These are phyloP conservation scores for Pandion haliaetus DNA, from an alignment of 2,113 vertebrate genomes.

Conservation along the genomic window DNA sequence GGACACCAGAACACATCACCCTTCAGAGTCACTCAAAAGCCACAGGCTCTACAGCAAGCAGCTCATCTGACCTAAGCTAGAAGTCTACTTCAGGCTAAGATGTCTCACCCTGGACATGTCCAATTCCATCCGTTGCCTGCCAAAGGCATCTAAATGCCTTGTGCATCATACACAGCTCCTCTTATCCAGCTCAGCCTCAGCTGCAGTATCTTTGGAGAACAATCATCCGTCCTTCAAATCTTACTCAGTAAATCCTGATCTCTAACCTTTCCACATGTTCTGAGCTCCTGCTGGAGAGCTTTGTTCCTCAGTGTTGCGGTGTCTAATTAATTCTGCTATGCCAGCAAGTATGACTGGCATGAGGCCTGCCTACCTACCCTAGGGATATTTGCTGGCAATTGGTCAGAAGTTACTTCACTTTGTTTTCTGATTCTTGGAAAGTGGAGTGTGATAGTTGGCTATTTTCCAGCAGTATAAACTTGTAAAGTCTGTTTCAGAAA, in stretches of 20 bases:
- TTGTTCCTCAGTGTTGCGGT: background rate
- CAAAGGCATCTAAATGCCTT: background rate
- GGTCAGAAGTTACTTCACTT: background rate
- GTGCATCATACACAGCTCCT: background rate
- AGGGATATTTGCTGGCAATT: background rate
- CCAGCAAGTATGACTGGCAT: background rate
- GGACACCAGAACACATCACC: background rate
- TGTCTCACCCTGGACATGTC: background rate
- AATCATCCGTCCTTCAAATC: background rate
- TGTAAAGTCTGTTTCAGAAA: background rate
- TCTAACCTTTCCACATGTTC: background rate
- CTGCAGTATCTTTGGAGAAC: background rate
- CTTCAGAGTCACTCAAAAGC: background rate
- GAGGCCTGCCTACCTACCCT: background rate
- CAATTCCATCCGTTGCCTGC: background rate
- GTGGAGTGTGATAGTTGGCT: background rate
- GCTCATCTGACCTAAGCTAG: background rate
- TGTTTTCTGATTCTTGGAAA: background rate
- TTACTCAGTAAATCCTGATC: background rate
- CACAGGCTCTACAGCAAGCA: background rate
- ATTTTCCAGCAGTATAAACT: background rate
- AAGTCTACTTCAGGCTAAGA: background rate
- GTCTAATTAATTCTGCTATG: background rate
- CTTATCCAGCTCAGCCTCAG: background rate
- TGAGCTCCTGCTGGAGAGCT: background rate